Evolutionary conservation across 1,140 invertebrate species (phyloP).

Genomic region (Samia ricini): DNA sequence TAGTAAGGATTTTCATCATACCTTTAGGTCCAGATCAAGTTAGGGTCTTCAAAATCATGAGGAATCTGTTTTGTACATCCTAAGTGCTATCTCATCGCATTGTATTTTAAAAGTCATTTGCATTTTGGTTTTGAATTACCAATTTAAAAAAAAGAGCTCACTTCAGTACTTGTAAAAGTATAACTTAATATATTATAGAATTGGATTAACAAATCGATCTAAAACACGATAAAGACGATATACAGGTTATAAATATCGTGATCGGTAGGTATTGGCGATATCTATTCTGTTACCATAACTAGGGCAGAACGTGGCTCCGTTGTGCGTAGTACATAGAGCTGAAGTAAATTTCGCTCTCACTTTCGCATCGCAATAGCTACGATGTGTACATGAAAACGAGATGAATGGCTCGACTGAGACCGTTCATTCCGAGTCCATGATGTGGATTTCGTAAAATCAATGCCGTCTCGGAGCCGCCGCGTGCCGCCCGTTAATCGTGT

Average conservation of each 20-base stretch:
- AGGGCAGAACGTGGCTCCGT: slow-evolving; percentile 53
- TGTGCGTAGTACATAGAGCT: slow-evolving; percentile 66
- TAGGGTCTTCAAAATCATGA: no score
- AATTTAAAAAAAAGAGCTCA: no score
- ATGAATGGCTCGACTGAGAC: slow-evolving; percentile 72
- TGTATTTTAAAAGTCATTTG: no score
- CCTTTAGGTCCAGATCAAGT: no score
- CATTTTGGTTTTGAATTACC: no score
- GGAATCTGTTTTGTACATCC: no score
- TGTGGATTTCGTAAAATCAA: slow-evolving; percentile 75
- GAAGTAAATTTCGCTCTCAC: slow-evolving; percentile 73
- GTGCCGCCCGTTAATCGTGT: slow-evolving; percentile 59
- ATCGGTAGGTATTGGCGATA: slow-evolving; percentile 30
- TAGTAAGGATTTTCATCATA: no score
- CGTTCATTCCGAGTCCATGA: slow-evolving; percentile 67
- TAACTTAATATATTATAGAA: no score
- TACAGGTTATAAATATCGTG: not conserved
- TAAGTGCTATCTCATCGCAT: no score
- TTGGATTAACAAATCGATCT: no score
- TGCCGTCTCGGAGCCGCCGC: slow-evolving; percentile 61
- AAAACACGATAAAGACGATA: no score
- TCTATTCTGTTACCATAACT: slow-evolving; percentile 66
- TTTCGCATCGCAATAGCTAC: slow-evolving; percentile 72
- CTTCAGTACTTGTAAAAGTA: no score
- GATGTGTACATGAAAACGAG: slow-evolving; percentile 74